phyloP scores from a whole-genome alignment of 92 coral and sea anemone genomes.

The Isaurus tuberculatus region DNA sequence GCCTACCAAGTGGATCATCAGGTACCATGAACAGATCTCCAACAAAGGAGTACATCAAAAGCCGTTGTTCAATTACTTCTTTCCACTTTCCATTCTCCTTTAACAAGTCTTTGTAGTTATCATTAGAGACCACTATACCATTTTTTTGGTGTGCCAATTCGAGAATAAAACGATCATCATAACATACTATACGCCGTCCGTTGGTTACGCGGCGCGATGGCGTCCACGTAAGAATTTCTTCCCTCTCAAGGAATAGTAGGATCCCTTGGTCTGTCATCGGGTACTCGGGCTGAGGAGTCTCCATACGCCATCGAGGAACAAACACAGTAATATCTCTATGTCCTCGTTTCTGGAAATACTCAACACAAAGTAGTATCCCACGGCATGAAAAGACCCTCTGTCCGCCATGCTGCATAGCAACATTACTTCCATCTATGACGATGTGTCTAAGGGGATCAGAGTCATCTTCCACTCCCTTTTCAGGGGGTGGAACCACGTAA shows the following conservation, averaged over 20 bases:
- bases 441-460: slow-evolving; percentile 71
- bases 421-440: slow-evolving; percentile 98
- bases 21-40: slow-evolving; percentile 92
- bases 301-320: slow-evolving; percentile 89
- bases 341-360: slow-evolving; percentile 80
- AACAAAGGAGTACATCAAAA: slow-evolving; percentile 85
- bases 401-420: slow-evolving; percentile 97
- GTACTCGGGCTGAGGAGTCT: slow-evolving; percentile 68
- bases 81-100: slow-evolving; percentile 82
- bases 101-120: slow-evolving; percentile 82
- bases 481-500: neutral
- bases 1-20: slow-evolving; percentile 93
- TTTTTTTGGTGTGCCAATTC: slow-evolving; percentile 73
- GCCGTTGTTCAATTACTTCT: slow-evolving; percentile 85
- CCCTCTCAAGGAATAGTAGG: slow-evolving; percentile 60
- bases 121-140: slow-evolving; percentile 96
- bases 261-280: slow-evolving; percentile 75
- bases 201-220: slow-evolving; percentile 80
- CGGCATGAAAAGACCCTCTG: slow-evolving; percentile 88
- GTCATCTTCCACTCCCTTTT: slow-evolving; percentile 12
- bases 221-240: slow-evolving; percentile 72
- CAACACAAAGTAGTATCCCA: slow-evolving; percentile 88
- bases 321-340: slow-evolving; percentile 90
- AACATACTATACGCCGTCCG: slow-evolving; percentile 84
- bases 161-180: slow-evolving; percentile 88